Conservation (phyloP, 1,140 invertebrate species). For the Akabosia matsudoensis region DNA sequence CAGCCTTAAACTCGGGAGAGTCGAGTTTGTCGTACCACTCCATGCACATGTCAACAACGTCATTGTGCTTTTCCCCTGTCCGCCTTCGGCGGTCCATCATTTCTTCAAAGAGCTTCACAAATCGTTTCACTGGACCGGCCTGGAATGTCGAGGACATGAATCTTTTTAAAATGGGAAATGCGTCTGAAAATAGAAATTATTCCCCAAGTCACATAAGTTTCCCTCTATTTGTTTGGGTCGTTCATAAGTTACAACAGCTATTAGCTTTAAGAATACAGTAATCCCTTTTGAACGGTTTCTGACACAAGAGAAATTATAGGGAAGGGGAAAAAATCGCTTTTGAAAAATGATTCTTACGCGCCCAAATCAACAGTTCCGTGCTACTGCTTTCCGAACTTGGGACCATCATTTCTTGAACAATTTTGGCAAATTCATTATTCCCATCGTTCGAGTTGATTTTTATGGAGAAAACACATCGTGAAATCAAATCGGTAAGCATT, state of each 20-base stretch:
- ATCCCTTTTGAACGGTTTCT: no score
- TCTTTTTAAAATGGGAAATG: slow-evolving; percentile 3
- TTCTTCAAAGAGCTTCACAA: background rate
- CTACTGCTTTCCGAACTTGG: background rate
- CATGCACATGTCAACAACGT: slow-evolving; percentile 23
- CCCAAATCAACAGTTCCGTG: background rate
- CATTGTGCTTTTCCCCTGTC: background rate
- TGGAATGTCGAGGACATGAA: background rate
- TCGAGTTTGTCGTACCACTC: slow-evolving; percentile 21
- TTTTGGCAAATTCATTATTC: background rate
- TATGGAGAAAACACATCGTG: slow-evolving; percentile 1
- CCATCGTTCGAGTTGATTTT: background rate
- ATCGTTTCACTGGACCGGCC: background rate
- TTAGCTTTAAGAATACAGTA: background rate
- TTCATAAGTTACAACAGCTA: no score
- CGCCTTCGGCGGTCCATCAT: background rate
- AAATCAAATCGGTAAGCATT: slow-evolving; percentile 19
- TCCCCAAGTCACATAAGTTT: no score
- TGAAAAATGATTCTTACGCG: background rate
- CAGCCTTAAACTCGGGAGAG: slow-evolving; percentile 28
- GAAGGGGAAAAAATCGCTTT: no score
- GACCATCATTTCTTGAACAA: background rate
- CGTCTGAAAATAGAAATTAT: background rate
- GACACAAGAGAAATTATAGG: no score
- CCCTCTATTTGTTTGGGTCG: no score